Evolutionary conservation across 2,113 vertebrate species (phyloP), one percentile per base, ranked within the genome.

Genomic region (Emydura subglobosa): DNA sequence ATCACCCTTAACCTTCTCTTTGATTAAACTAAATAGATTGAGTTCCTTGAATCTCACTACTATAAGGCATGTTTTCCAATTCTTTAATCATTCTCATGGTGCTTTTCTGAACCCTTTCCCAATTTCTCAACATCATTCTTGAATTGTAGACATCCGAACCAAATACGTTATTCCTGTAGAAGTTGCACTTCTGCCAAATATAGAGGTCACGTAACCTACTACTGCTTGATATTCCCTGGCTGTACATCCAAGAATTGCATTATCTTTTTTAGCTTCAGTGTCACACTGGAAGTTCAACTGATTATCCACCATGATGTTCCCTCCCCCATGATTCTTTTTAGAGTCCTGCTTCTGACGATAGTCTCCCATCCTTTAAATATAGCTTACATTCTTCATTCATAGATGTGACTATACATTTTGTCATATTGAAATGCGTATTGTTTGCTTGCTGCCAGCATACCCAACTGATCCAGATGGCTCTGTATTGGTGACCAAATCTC

Each of bases 361-460:
- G 79, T 53, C 86, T 54, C 16, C 79, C 82, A 3, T 86, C 88
- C 0, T 0, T 3, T 96, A 59, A 25, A 21, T 90, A 92, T 90
- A 59, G 51, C 87, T 72, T 85, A 49, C 0, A 1, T 34, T 90
- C 22, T 7, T 7, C 34, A 25, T 91, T 94, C 68, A 85, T 92
- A 42, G 85, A 50, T 87, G 29, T 82, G 47, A 90, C 96, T 21
- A 42, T n/a, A 24, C n/a, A 74, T 74, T 85, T 54, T 80, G n/a
- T 49, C 68, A 96, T 90, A 83, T 94, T 65, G 88, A 84, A 85
- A 79, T 88, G 92, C 89, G 79, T 87, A 1, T 34, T 92, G 54
- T 83, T 94, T 87, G 90, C 94, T 72, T 78, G 72, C 82, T 27
- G 83, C 93, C 34, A 7, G 0, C 49, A 87, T 76, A 78, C 82